Evolutionary conservation across 2,797 vertebrate species (phyloP).

Genomic region (Pipistrellus pygmaeus): DNA sequence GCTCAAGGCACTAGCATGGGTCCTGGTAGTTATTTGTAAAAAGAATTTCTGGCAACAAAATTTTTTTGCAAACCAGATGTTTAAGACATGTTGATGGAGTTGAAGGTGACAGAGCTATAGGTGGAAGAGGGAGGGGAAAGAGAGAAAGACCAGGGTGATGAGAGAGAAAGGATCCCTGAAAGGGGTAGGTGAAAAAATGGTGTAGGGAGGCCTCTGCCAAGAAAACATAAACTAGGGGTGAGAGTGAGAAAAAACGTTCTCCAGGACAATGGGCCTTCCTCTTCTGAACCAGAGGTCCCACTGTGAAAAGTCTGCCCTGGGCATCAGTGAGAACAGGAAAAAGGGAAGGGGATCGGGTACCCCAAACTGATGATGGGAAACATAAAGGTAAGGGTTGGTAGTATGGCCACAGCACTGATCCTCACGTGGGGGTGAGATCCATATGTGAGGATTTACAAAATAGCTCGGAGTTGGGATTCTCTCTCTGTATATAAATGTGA

Average conservation of each 20-base stretch:
- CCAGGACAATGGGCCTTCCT: background rate
- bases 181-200: background rate
- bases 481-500: background rate
- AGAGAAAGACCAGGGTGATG: background rate
- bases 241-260: background rate
- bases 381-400: background rate
- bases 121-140: background rate
- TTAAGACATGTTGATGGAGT: background rate
- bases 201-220: background rate
- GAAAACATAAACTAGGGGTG: background rate
- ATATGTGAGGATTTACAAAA: background rate
- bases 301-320: background rate
- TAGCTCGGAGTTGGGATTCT: background rate
- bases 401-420: no score
- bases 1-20: background rate
- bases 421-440: no score
- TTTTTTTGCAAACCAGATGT: background rate
- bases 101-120: background rate
- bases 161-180: background rate
- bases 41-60: background rate
- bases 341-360: background rate
- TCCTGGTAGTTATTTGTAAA: background rate
- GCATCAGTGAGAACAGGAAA: background rate
- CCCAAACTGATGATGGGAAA: background rate
- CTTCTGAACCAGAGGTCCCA: background rate